phyloP scores from a whole-genome alignment of 2,888 invertebrate species.

The Melieria picta region DNA sequence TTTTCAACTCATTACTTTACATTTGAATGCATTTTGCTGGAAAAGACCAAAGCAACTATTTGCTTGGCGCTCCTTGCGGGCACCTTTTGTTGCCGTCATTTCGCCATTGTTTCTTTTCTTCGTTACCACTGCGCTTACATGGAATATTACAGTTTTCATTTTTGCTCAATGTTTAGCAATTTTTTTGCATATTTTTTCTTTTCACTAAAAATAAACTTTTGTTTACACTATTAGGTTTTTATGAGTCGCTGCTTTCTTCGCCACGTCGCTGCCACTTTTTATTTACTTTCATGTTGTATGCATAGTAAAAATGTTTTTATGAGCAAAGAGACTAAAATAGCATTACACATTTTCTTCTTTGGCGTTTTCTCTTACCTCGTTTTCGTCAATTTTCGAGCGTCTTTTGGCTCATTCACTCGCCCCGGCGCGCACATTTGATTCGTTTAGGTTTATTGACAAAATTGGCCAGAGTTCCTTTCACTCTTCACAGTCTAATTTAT shows the following conservation, averaged over 20 bases:
- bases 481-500: too few relatives aligned
- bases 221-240: conserved; percentile 36
- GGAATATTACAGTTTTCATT: too few relatives aligned
- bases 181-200: too few relatives aligned
- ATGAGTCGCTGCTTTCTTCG: not conserved
- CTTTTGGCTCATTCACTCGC: conserved; percentile 11
- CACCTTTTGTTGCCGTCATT: too few relatives aligned
- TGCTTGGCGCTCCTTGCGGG: too few relatives aligned
- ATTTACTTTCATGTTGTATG: conserved; percentile 9
- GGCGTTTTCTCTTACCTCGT: not conserved
- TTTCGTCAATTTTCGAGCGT: conserved; percentile 1
- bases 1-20: too few relatives aligned
- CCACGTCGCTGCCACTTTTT: not conserved
- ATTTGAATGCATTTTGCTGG: too few relatives aligned
- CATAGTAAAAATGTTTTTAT: conserved; percentile 28
- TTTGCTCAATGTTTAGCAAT: too few relatives aligned
- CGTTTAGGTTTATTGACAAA: conserved; percentile 59
- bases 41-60: too few relatives aligned
- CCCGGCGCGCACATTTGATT: conserved; percentile 50
- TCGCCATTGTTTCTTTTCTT: too few relatives aligned
- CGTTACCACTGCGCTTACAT: too few relatives aligned
- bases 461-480: conserved; percentile 46
- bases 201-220: conserved; percentile 1
- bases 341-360: not conserved
- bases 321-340: not conserved